Conservation (phyloP, 2,113 vertebrate species). For the Urocynchramus pylzowi region DNA sequence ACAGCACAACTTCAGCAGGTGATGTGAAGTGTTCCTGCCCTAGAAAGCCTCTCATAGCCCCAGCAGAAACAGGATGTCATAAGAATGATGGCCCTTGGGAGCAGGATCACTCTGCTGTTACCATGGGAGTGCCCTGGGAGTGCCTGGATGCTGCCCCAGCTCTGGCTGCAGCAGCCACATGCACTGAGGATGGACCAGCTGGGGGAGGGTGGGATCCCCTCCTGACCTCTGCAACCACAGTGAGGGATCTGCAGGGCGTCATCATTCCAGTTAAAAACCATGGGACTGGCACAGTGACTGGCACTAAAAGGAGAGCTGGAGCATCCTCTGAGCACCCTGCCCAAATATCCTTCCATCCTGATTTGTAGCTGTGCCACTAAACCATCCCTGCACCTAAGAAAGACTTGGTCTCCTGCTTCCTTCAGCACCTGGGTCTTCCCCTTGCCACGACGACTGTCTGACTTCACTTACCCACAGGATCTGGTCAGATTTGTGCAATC, state of each 20-base stretch:
- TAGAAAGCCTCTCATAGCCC: background rate
- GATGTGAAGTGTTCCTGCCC: background rate
- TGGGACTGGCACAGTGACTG: background rate
- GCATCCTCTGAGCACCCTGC: background rate
- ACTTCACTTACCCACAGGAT: background rate
- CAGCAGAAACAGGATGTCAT: background rate
- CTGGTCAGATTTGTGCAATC: background rate
- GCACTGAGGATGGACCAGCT: background rate
- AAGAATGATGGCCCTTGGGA: background rate
- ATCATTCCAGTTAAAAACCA: background rate
- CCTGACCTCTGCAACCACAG: background rate
- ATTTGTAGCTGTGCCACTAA: background rate
- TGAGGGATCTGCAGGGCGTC: fast-evolving
- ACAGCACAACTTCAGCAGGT: background rate
- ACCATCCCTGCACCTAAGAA: background rate
- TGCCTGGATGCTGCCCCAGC: background rate
- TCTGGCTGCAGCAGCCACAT: fast-evolving
- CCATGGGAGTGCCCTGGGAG: background rate
- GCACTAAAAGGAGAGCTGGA: background rate
- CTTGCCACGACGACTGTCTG: background rate
- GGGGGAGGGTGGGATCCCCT: background rate
- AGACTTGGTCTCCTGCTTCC: background rate
- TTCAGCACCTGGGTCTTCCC: background rate
- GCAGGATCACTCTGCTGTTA: background rate
- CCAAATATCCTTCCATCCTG: background rate